Evolutionary conservation across 53 echinoderm and acorn worm species (phyloP), one percentile per base, ranked within the genome.

Genomic region (Crossaster papposus): DNA sequence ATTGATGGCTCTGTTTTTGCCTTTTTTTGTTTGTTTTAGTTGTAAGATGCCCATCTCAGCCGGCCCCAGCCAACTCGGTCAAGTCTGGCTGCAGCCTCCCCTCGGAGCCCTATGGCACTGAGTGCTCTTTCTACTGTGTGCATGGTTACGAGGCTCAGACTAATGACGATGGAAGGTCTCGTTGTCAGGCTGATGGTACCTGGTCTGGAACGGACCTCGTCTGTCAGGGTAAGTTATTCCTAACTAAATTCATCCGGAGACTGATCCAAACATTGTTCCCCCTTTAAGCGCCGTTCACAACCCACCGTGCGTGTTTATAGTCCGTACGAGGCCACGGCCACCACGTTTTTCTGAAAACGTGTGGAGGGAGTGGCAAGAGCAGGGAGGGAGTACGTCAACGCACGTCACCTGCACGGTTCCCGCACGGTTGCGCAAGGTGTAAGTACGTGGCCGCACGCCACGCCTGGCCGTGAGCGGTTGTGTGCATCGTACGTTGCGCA

Each of bases 81-180:
- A 90, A 92, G 52, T 74, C 89, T 23, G 92, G 89, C 15, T 94
- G 95, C 26, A 76, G 70, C 38, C 83, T 85, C 11, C 81, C 81
- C 8, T 70, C 88, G 0, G 92, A 90, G 30, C 80, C 92, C 20
- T 95, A 92, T 17, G 95, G 93, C 13, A 93, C 92, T 50, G 81
- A 89, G 54, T 95, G 95, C 30, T 91, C 95, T n/a, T 95, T 95
- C 85, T 88, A 88, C 63, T 95, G 95, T 52, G 88, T 85, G 23
- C 83, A 95, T 71, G 95, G 95, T 2, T 93, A 83, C 77, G 91
- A 83, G 58, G 81, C 84, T 22, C 51, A 78, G 33, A 89, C 92
- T 5, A 89, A 83, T 1, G 85, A 85, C 28, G 54, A 44, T 54
- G 85, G 85, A 72, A 35, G 73, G 54, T 85, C 85, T 18, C 54